Conservation (phyloP, 2,113 vertebrate species). For the Vimba vimba region DNA sequence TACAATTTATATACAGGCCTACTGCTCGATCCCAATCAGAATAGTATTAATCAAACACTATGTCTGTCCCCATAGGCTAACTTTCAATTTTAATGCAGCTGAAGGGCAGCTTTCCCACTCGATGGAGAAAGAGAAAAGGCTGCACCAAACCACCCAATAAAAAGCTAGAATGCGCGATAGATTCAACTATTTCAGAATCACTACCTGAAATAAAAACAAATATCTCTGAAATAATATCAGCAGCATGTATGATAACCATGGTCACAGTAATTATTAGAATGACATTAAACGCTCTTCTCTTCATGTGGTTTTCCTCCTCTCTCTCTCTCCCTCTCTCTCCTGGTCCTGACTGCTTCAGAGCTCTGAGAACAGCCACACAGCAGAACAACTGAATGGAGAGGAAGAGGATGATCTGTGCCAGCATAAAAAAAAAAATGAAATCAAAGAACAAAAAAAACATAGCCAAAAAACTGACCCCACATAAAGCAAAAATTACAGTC, state of each 20-base stretch:
- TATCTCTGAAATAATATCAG: neutral
- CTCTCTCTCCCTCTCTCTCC: neutral
- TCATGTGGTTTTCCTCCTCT: conserved; percentile 23
- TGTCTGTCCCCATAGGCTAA: neutral
- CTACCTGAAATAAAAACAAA: too few relatives aligned
- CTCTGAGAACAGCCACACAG: neutral
- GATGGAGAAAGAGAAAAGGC: conserved; percentile 28
- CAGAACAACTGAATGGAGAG: conserved; percentile 34
- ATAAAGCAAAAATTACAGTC: neutral
- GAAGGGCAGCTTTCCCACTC: neutral
- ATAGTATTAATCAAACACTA: neutral
- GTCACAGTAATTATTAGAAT: conserved; percentile 27
- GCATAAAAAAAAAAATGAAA: neutral
- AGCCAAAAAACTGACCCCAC: neutral
- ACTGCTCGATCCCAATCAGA: neutral
- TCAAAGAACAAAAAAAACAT: neutral
- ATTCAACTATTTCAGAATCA: neutral
- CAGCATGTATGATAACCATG: conserved; percentile 9
- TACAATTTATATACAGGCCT: neutral
- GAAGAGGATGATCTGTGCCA: neutral
- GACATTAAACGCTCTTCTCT: conserved; percentile 32
- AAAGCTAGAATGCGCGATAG: neutral
- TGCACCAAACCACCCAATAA: neutral
- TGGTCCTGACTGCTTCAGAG: conserved; percentile 35
- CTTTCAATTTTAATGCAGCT: neutral